Percentiles rank a stretch among this genome's conserved stretches.
phyloP scores from a whole-genome alignment of 2,888 invertebrate genomes.

The Megalurothrips usitatus region DNA sequence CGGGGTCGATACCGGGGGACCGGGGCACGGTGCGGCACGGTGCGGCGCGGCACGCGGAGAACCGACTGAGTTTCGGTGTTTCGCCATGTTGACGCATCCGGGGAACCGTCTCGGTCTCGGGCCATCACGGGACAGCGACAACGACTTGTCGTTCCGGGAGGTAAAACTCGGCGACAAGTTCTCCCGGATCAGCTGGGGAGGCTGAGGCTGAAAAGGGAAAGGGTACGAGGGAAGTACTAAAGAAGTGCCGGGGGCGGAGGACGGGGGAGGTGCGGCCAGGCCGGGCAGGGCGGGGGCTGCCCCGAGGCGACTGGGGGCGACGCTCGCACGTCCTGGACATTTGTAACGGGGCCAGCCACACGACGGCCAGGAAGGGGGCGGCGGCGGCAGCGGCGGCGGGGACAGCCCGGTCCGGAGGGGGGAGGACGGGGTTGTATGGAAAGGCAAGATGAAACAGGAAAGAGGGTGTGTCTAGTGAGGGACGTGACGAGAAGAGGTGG shows the following conservation, averaged over 20 bases:
- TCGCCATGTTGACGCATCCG: background rate
- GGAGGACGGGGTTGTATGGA: too few species aligned
- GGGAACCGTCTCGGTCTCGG: background rate
- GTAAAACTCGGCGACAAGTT: constrained; percentile 1
- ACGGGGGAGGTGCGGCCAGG: too few species aligned
- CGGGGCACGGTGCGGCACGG: too few species aligned
- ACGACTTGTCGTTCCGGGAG: background rate
- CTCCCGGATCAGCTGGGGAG: background rate
- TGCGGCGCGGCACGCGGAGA: too few species aligned
- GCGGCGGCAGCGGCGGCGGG: background rate
- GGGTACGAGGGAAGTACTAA: background rate
- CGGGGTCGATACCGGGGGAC: too few species aligned
- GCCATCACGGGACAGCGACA: background rate
- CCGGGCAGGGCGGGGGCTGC: background rate
- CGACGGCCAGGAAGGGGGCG: background rate
- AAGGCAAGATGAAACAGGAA: too few species aligned
- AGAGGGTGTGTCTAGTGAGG: background rate
- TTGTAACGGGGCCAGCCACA: background rate
- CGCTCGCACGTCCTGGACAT: constrained; percentile 7
- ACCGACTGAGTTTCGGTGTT: too few species aligned
- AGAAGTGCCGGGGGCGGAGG: too few species aligned
- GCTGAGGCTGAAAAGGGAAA: background rate
- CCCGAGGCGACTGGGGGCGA: constrained; percentile 5
- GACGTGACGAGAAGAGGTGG: background rate
- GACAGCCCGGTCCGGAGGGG: too few species aligned